A percentile compares a stretch with the other conserved stretches of the same genome.
These are phyloP conservation scores for Ectobius pallidus DNA, from an alignment of 2,888 invertebrate genomes.

Conservation along the genomic window DNA sequence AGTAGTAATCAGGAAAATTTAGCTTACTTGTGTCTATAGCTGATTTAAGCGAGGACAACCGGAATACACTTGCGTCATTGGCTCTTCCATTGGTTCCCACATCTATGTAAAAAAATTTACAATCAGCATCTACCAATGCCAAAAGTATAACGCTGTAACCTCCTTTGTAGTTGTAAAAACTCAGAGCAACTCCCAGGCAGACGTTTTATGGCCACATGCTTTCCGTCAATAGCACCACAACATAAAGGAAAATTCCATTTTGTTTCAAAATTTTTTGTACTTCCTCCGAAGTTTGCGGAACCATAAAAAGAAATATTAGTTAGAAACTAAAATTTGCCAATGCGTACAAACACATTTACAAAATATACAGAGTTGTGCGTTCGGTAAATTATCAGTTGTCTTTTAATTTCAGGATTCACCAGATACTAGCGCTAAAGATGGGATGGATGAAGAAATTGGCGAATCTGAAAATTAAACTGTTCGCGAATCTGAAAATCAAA, in stretches of 20 bases:
- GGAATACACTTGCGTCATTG: neutral
- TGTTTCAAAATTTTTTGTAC: conserved; percentile 46
- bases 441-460: no score
- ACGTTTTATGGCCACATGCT: no score
- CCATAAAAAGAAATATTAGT: no score
- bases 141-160: neutral
- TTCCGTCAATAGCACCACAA: no score
- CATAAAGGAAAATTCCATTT: conserved; percentile 50
- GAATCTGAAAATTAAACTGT: no score
- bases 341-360: no score
- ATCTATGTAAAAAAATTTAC: neutral
- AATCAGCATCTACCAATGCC: neutral
- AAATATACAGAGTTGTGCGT: no score
- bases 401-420: no score
- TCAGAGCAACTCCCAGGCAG: conserved; percentile 47
- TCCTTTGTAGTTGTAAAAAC: conserved; percentile 15
- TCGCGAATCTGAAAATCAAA: no score
- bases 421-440: no score
- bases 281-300: conserved; percentile 46
- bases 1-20: neutral
- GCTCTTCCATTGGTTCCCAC: neutral
- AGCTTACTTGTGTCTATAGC: neutral
- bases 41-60: neutral
- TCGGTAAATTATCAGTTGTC: no score
- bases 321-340: no score